Evolutionary conservation across 2,113 vertebrate genomes (phyloP).

Genomic region (Leucopsar rothschildi): DNA sequence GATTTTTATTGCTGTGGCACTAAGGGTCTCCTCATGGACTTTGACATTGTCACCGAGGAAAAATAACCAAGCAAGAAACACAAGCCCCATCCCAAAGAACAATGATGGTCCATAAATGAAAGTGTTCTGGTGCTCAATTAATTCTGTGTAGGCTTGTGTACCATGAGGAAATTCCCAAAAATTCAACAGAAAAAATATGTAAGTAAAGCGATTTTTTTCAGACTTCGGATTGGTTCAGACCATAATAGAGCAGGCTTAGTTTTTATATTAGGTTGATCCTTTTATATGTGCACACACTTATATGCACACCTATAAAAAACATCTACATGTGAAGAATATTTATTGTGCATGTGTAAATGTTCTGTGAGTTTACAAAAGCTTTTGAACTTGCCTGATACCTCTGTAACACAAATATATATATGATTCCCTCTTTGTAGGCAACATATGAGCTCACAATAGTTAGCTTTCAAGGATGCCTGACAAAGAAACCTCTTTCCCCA

Average conservation of each 20-base stretch:
- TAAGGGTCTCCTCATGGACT: neutral
- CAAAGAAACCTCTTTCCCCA: neutral
- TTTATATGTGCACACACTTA: neutral
- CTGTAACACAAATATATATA: neutral
- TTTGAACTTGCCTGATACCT: neutral
- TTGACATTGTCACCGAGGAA: neutral
- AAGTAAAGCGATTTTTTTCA: neutral
- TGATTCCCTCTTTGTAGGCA: neutral
- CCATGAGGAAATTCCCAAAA: neutral
- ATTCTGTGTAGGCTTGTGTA: neutral
- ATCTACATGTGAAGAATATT: neutral
- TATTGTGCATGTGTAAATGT: neutral
- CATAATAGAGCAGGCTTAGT: neutral
- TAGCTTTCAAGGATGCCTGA: neutral
- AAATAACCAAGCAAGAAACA: neutral
- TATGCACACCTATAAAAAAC: neutral
- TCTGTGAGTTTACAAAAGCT: neutral
- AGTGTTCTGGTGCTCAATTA: neutral
- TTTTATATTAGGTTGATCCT: neutral
- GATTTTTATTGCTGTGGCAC: neutral
- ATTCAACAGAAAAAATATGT: neutral
- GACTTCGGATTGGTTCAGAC: neutral
- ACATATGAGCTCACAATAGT: neutral
- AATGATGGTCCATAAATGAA: neutral
- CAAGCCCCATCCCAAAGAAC: neutral